Conservation (phyloP, 2,888 invertebrate genomes). For the Cetonia aurata region DNA sequence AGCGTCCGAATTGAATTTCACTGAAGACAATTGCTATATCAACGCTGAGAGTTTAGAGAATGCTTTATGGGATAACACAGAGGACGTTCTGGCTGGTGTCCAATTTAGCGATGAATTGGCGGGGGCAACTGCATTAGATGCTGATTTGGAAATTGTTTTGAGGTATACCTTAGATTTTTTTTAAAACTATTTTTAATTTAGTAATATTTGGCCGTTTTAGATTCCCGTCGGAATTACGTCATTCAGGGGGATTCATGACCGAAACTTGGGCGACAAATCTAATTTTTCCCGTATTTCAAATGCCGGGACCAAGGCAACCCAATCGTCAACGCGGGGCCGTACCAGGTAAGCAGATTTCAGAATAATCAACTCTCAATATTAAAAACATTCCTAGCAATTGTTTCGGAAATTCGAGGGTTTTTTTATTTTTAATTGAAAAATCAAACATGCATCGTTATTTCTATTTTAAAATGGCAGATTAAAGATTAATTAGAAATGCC, state of each 20-base stretch:
- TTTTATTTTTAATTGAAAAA: too few species aligned
- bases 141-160: conserved; percentile 69
- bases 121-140: conserved; percentile 66
- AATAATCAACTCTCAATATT: too few species aligned
- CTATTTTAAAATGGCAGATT: too few species aligned
- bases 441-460: too few species aligned
- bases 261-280: conserved; percentile 77
- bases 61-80: conserved; percentile 48
- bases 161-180: conserved; percentile 60
- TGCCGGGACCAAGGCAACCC: conserved; percentile 53
- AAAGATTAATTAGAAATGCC: too few species aligned
- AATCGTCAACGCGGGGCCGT: conserved; percentile 46
- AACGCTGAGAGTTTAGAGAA: conserved; percentile 52
- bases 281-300: conserved; percentile 64
- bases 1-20: neutral
- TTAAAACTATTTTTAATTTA: too few species aligned
- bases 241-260: conserved; percentile 41
- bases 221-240: conserved; percentile 75
- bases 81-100: conserved; percentile 69
- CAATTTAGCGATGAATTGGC: conserved; percentile 71
- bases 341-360: conserved; percentile 46
- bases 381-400: too few species aligned
- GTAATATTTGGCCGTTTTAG: conserved; percentile 46
- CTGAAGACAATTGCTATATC: conserved; percentile 31
- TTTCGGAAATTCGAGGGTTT: too few species aligned